A percentile compares a stretch with the other conserved stretches of the same genome.
phyloP scores from a whole-genome alignment of 1,140 invertebrate genomes.

The Neocloeon triangulifer region DNA sequence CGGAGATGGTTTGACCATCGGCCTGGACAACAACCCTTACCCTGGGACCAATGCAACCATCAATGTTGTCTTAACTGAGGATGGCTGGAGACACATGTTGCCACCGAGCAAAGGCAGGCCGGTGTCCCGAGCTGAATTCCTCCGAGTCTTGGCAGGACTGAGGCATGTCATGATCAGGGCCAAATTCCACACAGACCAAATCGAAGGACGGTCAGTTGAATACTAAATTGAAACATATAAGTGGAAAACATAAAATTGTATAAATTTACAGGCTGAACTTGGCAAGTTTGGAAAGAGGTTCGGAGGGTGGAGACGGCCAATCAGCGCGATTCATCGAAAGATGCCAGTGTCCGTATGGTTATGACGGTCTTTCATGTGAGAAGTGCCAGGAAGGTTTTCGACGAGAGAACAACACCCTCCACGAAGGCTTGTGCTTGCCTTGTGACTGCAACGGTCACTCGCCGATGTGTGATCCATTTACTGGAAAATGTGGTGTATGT shows the following conservation, averaged over 20 bases:
- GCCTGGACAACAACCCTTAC: conserved; percentile 39
- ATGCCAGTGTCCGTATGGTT: conserved; percentile 33
- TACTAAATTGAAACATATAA: not conserved
- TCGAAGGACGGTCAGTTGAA: conserved; percentile 43
- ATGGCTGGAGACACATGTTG: conserved; percentile 13
- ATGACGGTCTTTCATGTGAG: conserved; percentile 63
- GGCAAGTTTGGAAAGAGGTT: conserved; percentile 5
- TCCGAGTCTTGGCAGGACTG: conserved; percentile 60
- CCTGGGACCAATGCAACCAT: conserved; percentile 28
- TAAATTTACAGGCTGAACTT: conserved; percentile 8
- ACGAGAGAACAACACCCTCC: conserved; percentile 24
- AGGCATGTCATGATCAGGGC: conserved; percentile 64
- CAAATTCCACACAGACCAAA: conserved; percentile 84
- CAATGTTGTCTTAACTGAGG: conserved; percentile 37
- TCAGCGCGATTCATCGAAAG: conserved; percentile 21
- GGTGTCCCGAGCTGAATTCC: conserved; percentile 53
- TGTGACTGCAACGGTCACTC: conserved; percentile 83
- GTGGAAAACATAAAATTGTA: not conserved
- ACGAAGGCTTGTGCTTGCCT: conserved; percentile 43
- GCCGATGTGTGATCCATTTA: conserved; percentile 50
- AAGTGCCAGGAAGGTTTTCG: conserved; percentile 66
- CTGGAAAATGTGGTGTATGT: conserved; percentile 53
- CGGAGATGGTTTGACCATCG: conserved; percentile 31
- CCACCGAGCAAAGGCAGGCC: conserved; percentile 32
- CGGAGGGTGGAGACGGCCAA: not conserved